Conservation (phyloP, 2,888 invertebrate genomes). For the Stenchaetothrips biformis region DNA sequence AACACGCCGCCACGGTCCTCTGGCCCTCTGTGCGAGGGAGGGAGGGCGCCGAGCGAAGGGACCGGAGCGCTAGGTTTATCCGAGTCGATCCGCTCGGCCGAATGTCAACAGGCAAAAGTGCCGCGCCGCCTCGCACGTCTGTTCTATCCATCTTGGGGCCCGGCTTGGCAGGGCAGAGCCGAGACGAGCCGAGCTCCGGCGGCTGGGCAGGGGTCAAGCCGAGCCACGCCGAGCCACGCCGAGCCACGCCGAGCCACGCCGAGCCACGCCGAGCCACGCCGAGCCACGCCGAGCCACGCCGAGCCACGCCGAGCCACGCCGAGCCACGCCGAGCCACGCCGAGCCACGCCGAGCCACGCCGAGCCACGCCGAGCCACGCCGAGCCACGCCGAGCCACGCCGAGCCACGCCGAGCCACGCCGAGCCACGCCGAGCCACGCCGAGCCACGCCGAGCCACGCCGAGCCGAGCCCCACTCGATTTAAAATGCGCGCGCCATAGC, state of each 20-base stretch:
- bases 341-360: not conserved
- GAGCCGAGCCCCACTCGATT: not conserved
- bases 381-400: not conserved
- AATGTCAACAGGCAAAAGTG: not conserved
- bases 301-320: not conserved
- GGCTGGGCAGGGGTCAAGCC: not conserved
- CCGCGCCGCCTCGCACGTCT: not conserved
- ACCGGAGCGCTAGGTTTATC: not conserved
- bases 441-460: not conserved
- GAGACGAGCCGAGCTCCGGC: not conserved
- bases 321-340: not conserved
- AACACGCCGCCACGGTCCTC: no score
- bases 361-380: not conserved
- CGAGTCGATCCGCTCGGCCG: not conserved
- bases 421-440: not conserved
- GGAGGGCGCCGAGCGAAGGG: not conserved
- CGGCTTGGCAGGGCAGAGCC: not conserved
- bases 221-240: not conserved
- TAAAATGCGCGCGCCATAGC: not conserved
- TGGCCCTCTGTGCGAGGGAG: not conserved
- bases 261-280: not conserved
- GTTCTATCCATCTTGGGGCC: not conserved
- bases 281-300: not conserved
- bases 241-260: not conserved
- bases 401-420: not conserved